Base-by-base conservation (phyloP, 2,797 vertebrate species). In the Esox masquinongy region DNA sequence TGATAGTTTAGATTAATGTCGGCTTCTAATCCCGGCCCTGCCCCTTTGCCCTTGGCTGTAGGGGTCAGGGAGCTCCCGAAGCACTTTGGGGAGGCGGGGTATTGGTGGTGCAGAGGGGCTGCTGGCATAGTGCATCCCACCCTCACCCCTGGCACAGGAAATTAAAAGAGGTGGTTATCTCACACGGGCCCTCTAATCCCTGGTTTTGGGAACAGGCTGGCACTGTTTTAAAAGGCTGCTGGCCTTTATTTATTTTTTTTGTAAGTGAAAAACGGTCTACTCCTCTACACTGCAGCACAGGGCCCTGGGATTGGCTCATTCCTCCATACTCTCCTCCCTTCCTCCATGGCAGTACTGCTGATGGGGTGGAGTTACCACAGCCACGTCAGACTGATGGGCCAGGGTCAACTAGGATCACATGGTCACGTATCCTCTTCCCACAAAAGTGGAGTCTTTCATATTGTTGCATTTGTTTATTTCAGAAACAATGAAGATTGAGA, bases 161-260 rank as follows among this genome's bases (percentile, higher is more conserved):
- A 89, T 83, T 79, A 88, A 87, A 88, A 80, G 78, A 80, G 79
- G 73, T 72, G 75, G 68, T 70, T 83, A 86, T 85, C 79, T 84
- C 87, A 84, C 87, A 83, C 63, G 8, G 59, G 70, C 76, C 6
- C 4, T 76, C 73, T 88, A 89, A 91, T 88, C 59, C 68, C 79
- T 82, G n/a, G n/a, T n/a, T n/a, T n/a, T n/a, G n/a, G n/a, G n/a
- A n/a, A n/a, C n/a, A n/a, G n/a, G 31, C 74, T 71, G 86, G 79
- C 89, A 84, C 75, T 0, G 11, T 66, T 71, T 74, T 78, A 72
- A n/a, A 0, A 7, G 19, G 74, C 72, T 53, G 66, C 72, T 79
- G 76, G 71, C 63, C n/a, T n/a, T n/a, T n/a, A n/a, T n/a, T n/a
- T n/a, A n/a, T 75, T 63, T 2, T 9, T 74, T 53, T 49, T 72